Evolutionary conservation across 1,140 invertebrate genomes (phyloP).

Genomic region (Zelostemma sp.): DNA sequence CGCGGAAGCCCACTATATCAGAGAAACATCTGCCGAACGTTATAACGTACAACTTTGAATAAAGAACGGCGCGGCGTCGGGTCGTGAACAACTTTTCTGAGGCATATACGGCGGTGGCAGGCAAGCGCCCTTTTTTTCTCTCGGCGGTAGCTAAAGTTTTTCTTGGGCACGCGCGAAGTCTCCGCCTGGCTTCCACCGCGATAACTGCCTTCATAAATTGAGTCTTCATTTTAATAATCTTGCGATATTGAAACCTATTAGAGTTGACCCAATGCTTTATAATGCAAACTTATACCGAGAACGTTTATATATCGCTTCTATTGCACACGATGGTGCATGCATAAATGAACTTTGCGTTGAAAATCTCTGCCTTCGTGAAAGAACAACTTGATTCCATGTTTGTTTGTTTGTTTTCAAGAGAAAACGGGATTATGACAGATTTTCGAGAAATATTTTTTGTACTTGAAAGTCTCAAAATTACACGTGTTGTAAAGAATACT

Average conservation of each 20-base stretch:
- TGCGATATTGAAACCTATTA: background rate
- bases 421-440: too few species aligned
- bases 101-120: constrained; percentile 37
- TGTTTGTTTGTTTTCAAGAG: too few species aligned
- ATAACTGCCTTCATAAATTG: constrained; percentile 57
- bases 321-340: too few species aligned
- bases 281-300: too few species aligned
- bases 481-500: too few species aligned
- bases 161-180: constrained; percentile 27
- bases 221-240: constrained; percentile 56
- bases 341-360: too few species aligned
- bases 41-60: constrained; percentile 72
- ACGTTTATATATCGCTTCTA: too few species aligned
- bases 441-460: too few species aligned
- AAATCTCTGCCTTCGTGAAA: too few species aligned
- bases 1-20: constrained; percentile 63
- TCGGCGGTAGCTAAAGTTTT: constrained; percentile 48
- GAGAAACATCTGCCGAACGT: constrained; percentile 71
- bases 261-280: too few species aligned
- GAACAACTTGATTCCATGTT: too few species aligned
- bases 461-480: too few species aligned
- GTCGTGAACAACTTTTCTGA: constrained; percentile 36
- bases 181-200: constrained; percentile 37
- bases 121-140: constrained; percentile 40
- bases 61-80: constrained; percentile 61